Base-by-base conservation (phyloP, 2,113 vertebrate species). In the Gadus chalcogrammus region DNA sequence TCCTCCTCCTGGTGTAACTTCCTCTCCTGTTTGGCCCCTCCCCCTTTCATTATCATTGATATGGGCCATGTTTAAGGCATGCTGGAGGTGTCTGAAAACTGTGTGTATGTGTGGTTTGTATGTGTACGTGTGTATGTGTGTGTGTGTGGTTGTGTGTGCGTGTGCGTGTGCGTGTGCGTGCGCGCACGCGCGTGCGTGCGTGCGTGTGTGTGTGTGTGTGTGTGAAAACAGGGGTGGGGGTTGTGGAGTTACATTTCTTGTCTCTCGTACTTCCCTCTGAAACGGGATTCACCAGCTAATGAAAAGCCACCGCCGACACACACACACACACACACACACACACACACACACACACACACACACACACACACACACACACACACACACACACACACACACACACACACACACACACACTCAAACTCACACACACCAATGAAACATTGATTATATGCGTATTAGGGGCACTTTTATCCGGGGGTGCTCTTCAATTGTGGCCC, bases 361-460 rank as follows among this genome's bases (percentile, higher is more conserved):
- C 69, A 70, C 71, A 66, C 58, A 67, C 61, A 42, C 1, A 42
- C 67, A 73, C 78, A 77, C 69, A 70, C 71, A 66, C 58, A 67
- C 61, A 70, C 71, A 66, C 58, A 67, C 61, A 48, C 42, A 48
- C 42, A 48, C 42, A 48, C 42, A 48, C 42, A 48, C 12, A 48
- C 7, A 13, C 42, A 48, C 8, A 13, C 4, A 1, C 38, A 3
- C 38, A 42, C 38, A 42, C 38, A 42, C 38, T 2, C 38, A 42
- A 6, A 42, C 67, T 74, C 78, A 77, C 69, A 70, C 71, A 66
- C 58, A 67, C 61, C 68, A 79, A 81, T 86, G 79, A 88, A 87
- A 87, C 78, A 74, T 80, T 85, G 75, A 87, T 87, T 87, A 74
- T 70, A 84, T 78, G 78, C 79, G 77, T 81, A 83, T 89, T 85